Evolutionary conservation across 1,140 invertebrate genomes (phyloP).

Genomic region (Gerris buenoi): DNA sequence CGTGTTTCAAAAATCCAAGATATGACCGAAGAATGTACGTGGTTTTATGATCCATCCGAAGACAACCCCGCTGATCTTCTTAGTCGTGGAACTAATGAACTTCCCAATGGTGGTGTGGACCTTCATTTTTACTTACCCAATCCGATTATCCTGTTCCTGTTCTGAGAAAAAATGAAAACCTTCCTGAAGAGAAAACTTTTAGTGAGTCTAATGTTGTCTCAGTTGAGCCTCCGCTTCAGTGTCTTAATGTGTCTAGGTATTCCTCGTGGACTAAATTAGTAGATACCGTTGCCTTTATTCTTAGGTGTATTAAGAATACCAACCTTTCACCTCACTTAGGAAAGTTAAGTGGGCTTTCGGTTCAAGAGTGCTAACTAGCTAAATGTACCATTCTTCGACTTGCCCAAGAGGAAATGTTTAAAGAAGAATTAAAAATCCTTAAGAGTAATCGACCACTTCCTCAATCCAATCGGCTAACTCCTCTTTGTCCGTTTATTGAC

Average conservation of each 20-base stretch:
- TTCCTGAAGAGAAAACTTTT: background rate
- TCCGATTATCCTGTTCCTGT: background rate
- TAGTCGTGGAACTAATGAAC: background rate
- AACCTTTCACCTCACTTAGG: background rate
- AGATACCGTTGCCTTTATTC: background rate
- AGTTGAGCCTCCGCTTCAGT: background rate
- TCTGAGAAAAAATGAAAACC: background rate
- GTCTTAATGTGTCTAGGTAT: background rate
- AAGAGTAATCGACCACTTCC: background rate
- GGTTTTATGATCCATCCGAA: background rate
- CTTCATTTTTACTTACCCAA: background rate
- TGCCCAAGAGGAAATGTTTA: background rate
- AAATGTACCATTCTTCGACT: background rate
- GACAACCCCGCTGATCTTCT: background rate
- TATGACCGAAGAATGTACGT: background rate
- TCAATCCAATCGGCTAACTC: background rate
- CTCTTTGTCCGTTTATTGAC: background rate
- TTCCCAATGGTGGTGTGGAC: background rate
- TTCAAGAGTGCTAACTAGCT: background rate
- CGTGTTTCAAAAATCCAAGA: conserved; percentile 7
- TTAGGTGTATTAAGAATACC: background rate
- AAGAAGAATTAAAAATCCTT: background rate
- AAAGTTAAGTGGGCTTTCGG: background rate
- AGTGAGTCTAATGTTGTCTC: background rate
- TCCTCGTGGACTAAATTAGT: background rate